phyloP scores from a whole-genome alignment of 2,888 invertebrate species.

The Slavum lentiscoides region DNA sequence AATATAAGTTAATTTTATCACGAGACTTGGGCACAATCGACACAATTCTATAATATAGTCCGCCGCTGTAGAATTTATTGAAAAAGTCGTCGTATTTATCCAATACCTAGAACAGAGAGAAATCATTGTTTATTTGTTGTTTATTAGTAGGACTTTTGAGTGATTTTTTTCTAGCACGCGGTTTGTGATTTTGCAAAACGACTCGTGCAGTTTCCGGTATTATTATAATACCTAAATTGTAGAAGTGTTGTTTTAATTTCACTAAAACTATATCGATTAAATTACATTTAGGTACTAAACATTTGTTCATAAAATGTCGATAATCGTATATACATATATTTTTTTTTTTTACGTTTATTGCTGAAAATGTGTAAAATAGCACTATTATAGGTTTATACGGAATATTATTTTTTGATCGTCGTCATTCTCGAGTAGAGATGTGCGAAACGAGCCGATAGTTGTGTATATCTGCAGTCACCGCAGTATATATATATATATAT shows the following conservation, averaged over 20 bases:
- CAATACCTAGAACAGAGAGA: too few relatives aligned
- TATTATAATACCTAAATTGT: neutral
- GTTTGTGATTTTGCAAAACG: neutral
- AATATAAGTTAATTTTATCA: neutral
- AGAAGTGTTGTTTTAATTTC: neutral
- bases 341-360: too few relatives aligned
- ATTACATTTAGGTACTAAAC: neutral
- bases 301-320: too few relatives aligned
- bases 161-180: neutral
- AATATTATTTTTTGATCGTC: too few relatives aligned
- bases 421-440: neutral
- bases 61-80: neutral
- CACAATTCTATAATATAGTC: too few relatives aligned
- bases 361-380: too few relatives aligned
- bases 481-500: too few relatives aligned
- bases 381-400: too few relatives aligned
- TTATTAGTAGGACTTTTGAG: neutral
- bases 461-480: neutral
- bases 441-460: neutral
- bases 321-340: too few relatives aligned
- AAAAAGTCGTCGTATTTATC: neutral
- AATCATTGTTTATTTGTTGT: neutral
- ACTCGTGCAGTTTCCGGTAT: neutral
- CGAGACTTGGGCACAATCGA: neutral
- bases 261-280: neutral